A percentile compares a stretch with the other conserved stretches of the same genome.
These are phyloP conservation scores for Sphenopsis melanotis DNA, from an alignment of 2,797 vertebrate species.

Conservation along the genomic window DNA sequence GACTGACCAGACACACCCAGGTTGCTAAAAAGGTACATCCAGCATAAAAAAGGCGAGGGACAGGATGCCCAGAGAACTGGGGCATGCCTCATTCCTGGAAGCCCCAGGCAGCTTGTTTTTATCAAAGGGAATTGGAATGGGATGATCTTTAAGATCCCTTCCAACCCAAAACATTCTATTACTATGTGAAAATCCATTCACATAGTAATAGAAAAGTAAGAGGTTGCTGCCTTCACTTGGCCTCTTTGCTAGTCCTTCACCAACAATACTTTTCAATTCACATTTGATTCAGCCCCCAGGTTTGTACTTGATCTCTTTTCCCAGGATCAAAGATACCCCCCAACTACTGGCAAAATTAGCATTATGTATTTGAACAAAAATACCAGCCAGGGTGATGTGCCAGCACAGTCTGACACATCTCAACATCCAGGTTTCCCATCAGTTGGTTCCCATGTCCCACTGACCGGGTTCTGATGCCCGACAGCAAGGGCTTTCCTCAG, in stretches of 20 bases:
- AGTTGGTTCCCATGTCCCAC: rapidly evolving
- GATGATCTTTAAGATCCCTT: neutral
- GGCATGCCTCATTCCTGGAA: neutral
- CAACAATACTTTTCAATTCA: neutral
- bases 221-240: neutral
- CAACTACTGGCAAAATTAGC: neutral
- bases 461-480: neutral
- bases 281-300: neutral
- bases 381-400: neutral
- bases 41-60: neutral
- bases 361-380: neutral
- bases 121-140: neutral
- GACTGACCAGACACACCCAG: neutral
- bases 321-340: neutral
- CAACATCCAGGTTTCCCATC: neutral
- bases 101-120: neutral
- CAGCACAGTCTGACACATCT: rapidly evolving
- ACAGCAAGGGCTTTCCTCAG: neutral
- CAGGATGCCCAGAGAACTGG: neutral
- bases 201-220: neutral
- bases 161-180: neutral
- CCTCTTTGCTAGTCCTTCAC: neutral
- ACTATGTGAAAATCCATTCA: neutral
- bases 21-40: neutral
- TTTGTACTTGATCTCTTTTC: neutral